Conservation (phyloP, 2,888 invertebrate species). For the Eilema griseolum region DNA sequence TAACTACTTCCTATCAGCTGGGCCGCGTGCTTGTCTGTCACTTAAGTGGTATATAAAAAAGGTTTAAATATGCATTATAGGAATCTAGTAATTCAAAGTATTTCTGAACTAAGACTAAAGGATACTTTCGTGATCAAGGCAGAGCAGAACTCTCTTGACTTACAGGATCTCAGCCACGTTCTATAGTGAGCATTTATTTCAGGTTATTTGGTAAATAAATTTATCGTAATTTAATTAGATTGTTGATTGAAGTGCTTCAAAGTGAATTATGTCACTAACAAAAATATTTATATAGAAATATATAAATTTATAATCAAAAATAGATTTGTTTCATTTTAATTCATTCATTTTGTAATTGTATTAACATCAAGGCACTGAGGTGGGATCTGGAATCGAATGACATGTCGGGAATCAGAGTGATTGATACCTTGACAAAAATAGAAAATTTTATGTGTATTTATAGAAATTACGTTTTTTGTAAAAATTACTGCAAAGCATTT, state of each 20-base stretch:
- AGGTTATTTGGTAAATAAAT: neutral
- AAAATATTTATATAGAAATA: neutral
- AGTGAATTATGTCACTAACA: neutral
- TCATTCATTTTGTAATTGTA: neutral
- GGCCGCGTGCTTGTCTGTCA: too few relatives aligned
- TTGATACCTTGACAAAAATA: constrained; percentile 6
- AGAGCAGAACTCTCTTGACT: too few relatives aligned
- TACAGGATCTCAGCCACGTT: neutral
- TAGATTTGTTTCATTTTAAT: neutral
- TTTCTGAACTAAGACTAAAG: too few relatives aligned
- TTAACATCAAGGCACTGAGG: neutral
- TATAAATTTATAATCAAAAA: neutral
- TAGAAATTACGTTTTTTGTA: neutral
- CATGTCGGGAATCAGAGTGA: constrained; percentile 1
- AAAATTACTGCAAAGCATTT: neutral
- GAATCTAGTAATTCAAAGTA: too few relatives aligned
- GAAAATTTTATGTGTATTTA: constrained; percentile 8
- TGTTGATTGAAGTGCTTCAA: neutral
- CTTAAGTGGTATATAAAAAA: too few relatives aligned
- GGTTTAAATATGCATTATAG: too few relatives aligned
- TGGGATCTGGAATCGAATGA: neutral
- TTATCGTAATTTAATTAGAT: neutral
- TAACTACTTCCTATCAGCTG: too few relatives aligned
- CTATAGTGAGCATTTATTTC: neutral
- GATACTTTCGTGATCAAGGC: too few relatives aligned